Conservation (phyloP, 2,113 vertebrate species). For the Fulica atra region DNA sequence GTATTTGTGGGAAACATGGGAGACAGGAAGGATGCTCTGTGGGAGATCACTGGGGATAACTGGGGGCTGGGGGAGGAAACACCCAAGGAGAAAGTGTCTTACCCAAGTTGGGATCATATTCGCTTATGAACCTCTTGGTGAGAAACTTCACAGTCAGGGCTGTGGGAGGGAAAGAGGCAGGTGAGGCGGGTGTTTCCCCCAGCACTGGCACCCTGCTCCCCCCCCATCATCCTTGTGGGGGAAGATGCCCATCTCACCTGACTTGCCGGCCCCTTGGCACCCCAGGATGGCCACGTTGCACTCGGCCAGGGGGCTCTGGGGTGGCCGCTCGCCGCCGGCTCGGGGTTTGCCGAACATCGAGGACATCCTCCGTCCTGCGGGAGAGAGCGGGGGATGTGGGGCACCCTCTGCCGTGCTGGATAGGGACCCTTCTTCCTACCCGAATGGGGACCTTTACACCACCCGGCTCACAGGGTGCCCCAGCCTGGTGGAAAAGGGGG, state of each 20-base stretch:
- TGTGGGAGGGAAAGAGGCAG: slow-evolving; percentile 61
- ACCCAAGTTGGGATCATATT: slow-evolving; percentile 92
- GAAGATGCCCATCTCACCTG: slow-evolving; percentile 73
- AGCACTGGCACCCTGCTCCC: fast-evolving
- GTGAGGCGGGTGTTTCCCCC: not conserved
- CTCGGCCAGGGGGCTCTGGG: slow-evolving; percentile 68
- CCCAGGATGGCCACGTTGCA: slow-evolving; percentile 88
- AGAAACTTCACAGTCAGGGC: slow-evolving; percentile 92
- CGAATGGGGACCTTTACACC: fast-evolving
- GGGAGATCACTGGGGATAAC: not conserved
- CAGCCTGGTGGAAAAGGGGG: not conserved
- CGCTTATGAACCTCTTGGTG: slow-evolving; percentile 91
- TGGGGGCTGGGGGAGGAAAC: fast-evolving
- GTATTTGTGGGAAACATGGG: fast-evolving
- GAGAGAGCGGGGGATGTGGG: not conserved
- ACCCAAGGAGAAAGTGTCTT: slow-evolving; percentile 2
- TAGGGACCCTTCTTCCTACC: no score
- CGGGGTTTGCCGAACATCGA: slow-evolving; percentile 87
- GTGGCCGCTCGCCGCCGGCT: slow-evolving; percentile 53
- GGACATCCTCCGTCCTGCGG: slow-evolving; percentile 72
- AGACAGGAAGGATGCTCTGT: not conserved
- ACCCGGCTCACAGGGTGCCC: not conserved
- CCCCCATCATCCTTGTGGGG: not conserved
- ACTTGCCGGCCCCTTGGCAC: slow-evolving; percentile 85
- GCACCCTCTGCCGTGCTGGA: not conserved